phyloP scores from a whole-genome alignment of 2,113 vertebrate species.

The Rallus limicola region DNA sequence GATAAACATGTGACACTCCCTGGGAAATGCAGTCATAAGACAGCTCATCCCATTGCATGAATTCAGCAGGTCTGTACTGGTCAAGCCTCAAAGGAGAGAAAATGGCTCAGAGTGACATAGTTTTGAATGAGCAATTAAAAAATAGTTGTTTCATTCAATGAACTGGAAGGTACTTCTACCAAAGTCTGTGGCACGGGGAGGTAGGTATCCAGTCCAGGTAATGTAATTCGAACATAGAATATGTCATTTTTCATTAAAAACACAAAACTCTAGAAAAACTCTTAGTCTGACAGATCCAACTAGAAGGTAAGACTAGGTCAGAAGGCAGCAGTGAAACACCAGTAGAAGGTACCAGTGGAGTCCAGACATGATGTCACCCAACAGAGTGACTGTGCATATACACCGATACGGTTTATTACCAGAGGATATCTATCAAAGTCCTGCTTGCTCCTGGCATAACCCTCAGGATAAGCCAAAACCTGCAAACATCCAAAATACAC shows the following conservation, averaged over 20 bases:
- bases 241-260: not conserved
- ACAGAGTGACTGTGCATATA: too few species aligned
- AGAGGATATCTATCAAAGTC: not conserved
- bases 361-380: not conserved
- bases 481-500: not conserved
- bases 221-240: not conserved
- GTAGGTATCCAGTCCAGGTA: not conserved
- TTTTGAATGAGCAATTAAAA: not conserved
- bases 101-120: accelerated
- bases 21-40: not conserved
- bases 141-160: not conserved
- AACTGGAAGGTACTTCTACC: not conserved
- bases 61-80: not conserved
- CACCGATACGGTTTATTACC: not conserved
- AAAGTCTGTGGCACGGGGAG: not conserved
- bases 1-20: not conserved
- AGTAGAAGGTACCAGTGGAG: not conserved
- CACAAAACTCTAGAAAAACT: accelerated
- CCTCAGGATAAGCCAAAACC: not conserved
- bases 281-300: not conserved
- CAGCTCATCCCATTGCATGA: not conserved
- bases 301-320: not conserved
- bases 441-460: not conserved
- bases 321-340: not conserved
- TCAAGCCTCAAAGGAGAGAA: not conserved